Evolutionary conservation across 1,140 invertebrate species (phyloP), one percentile per base, ranked within the genome.

Genomic region (Heliconius melpomene): DNA sequence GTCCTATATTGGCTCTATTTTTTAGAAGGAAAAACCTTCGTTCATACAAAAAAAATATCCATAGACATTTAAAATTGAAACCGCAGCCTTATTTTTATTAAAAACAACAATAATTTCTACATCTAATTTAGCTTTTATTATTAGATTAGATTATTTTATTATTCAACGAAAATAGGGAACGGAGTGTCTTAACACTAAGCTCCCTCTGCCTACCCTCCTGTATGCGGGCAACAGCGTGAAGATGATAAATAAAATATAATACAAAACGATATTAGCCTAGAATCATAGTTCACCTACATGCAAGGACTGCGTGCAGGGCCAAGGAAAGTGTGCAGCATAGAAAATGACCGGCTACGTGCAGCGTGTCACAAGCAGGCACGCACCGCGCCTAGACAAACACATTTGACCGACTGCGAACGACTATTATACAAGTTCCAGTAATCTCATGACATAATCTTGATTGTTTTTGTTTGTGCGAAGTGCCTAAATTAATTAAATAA

Each of bases 391-490:
- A 75, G 50, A 75, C 81, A 86, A 29, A 87, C 32, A 85, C 79
- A 84, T 79, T 78, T 89, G 88, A 90, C 91, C 89, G 90, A 86
- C 75, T 88, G 87, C 86, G 84, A 86, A 87, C 13, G 88, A 87
- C 85, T 80, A 91, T 88, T 90, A 91, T 90, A 89, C 88, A 86
- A 93, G 90, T 88, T 92, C 92, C 81, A 94, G 88, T 92, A 93
- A 91, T 89, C 91, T 86, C 87, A 90, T 94, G 91, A 93, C 91
- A 94, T 93, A 94, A 94, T 91, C 88, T 87, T 87, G 82, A 89
- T 91, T 86, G 88, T 89, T 86, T 85, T 74, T 79, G 77, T 79
- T 81, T 79, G 1, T 16, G 2, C 3, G 9, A 26, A 66, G 1
- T 29, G 9, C 1, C 26, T 29, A 66, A 66, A 66, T 29, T 52